phyloP scores from a whole-genome alignment of 2,888 invertebrate genomes.

The Dusona sp. region DNA sequence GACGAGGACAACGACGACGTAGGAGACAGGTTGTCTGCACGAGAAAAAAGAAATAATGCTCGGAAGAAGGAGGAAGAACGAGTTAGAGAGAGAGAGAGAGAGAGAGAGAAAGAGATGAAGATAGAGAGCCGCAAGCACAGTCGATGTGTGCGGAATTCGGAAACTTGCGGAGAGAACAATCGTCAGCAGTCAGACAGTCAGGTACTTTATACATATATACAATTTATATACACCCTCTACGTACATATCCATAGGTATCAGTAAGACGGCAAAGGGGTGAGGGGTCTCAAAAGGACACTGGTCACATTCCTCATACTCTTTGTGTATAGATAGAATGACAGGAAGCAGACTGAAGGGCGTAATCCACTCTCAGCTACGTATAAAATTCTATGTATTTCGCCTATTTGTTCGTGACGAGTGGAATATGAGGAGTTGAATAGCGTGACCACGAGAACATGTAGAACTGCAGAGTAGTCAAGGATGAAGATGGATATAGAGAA shows the following conservation, averaged over 20 bases:
- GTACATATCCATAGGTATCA: constrained; percentile 7
- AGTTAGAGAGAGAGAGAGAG: background rate
- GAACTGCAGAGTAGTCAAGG: constrained; percentile 42
- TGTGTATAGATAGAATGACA: background rate
- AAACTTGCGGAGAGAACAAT: constrained; percentile 65
- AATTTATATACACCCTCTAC: background rate
- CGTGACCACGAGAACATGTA: constrained; percentile 32
- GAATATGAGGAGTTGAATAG: constrained; percentile 18
- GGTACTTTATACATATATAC: background rate
- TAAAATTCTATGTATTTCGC: background rate
- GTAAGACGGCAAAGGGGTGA: background rate
- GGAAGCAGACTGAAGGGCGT: background rate
- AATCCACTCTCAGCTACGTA: background rate
- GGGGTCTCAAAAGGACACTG: constrained; percentile 11
- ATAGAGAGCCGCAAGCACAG: constrained; percentile 49
- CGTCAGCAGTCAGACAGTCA: constrained; percentile 56
- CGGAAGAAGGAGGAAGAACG: background rate
- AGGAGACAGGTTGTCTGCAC: constrained; percentile 32
- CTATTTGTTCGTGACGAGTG: background rate
- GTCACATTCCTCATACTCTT: constrained; percentile 23
- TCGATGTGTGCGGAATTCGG: constrained; percentile 65
- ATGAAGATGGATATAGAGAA: constrained; percentile 34
- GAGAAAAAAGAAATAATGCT: constrained; percentile 36
- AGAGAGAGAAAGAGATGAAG: background rate
- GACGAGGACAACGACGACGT: constrained; percentile 29